Conservation (phyloP, 2,797 vertebrate species). For the Nannoperca australis region DNA sequence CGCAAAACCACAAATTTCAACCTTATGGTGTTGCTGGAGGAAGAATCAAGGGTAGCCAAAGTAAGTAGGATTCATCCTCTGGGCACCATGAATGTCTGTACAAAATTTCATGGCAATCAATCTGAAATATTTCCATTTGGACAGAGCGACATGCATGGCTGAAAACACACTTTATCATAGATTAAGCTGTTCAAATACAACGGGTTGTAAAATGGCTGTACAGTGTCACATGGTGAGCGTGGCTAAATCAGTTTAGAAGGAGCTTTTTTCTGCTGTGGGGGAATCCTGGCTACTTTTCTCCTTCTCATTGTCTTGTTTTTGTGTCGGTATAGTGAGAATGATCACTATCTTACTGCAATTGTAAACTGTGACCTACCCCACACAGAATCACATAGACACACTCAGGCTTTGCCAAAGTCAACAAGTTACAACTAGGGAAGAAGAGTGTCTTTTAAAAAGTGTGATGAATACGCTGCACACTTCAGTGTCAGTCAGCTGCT, state of each 20-base stretch:
- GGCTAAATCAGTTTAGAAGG: slow-evolving; percentile 29
- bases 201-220: slow-evolving; percentile 9
- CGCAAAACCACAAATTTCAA: neutral
- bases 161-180: slow-evolving; percentile 3
- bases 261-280: slow-evolving; percentile 45
- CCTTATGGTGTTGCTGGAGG: neutral
- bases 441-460: slow-evolving; percentile 28
- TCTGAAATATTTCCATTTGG: slow-evolving; percentile 1
- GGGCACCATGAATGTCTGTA: neutral
- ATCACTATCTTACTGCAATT: neutral
- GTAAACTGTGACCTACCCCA: slow-evolving; percentile 29
- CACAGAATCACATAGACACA: slow-evolving; percentile 17
- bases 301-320: slow-evolving; percentile 18
- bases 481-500: slow-evolving; percentile 67
- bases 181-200: slow-evolving; percentile 32
- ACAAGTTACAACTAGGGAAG: slow-evolving; percentile 21
- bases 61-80: neutral
- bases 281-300: slow-evolving; percentile 18
- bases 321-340: slow-evolving; percentile 31
- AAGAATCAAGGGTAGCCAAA: neutral
- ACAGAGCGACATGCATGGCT: neutral
- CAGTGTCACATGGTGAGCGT: slow-evolving; percentile 16
- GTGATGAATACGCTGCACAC: slow-evolving; percentile 14
- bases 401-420: slow-evolving; percentile 26
- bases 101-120: neutral